A percentile compares a stretch with the other conserved stretches of the same genome.
phyloP scores from a whole-genome alignment of 2,797 vertebrate genomes.

The Typhlichthys eigenmanni region DNA sequence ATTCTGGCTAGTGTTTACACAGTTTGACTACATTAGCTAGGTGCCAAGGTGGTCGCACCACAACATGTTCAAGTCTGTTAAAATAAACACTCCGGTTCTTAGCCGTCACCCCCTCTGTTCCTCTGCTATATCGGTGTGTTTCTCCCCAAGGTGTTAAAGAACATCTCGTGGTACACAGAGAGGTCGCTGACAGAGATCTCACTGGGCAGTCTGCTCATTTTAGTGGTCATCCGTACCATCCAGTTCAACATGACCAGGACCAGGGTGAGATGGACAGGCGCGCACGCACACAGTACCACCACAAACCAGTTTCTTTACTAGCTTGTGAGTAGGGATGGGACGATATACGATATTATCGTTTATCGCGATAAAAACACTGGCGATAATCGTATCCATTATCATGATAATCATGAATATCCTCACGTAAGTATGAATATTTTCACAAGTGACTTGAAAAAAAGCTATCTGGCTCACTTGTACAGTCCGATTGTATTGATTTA shows the following conservation, averaged over 20 bases:
- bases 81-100: neutral
- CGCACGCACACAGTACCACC: neutral
- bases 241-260: conserved; percentile 99
- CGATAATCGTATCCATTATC: no score
- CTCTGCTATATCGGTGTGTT: neutral
- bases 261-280: conserved; percentile 78
- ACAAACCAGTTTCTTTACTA: neutral
- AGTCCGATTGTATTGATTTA: no score
- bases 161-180: conserved; percentile 95
- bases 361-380: no score
- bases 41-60: no score
- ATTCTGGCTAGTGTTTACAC: neutral
- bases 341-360: neutral
- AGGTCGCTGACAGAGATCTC: conserved; percentile 96
- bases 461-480: no score
- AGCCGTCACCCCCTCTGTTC: neutral
- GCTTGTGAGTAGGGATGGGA: neutral
- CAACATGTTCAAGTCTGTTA: no score
- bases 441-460: no score
- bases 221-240: conserved; percentile 97
- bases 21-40: neutral
- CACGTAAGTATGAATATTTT: no score
- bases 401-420: no score
- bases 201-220: conserved; percentile 92
- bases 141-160: conserved; percentile 86